Percentiles rank a stretch among this genome's conserved stretches.
Conservation (phyloP, 2,797 vertebrate genomes). For the Lithobates pipiens region DNA sequence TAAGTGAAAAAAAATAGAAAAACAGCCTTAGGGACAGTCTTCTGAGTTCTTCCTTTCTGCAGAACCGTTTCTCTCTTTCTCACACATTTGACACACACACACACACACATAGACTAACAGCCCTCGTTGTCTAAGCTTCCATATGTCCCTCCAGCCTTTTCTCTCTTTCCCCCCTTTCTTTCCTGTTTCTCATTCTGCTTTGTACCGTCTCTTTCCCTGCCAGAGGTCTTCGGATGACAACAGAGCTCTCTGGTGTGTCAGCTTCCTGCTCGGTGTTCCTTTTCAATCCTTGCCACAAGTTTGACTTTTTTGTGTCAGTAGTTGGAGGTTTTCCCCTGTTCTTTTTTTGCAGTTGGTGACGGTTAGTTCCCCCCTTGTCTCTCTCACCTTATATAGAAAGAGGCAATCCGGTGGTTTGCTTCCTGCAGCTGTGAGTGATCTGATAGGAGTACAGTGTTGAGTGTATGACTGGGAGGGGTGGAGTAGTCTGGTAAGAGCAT, state of each 20-base stretch:
- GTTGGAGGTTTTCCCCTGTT: slow-evolving; percentile 1
- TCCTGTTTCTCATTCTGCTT: neutral
- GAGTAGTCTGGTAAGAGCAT: slow-evolving; percentile 14
- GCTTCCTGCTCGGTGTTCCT: neutral
- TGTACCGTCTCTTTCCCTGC: slow-evolving; percentile 9
- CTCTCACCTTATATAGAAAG: slow-evolving; percentile 54
- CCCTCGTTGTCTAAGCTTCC: neutral
- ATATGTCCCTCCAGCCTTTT: neutral
- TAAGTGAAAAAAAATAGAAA: neutral
- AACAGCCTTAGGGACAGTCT: slow-evolving; percentile 11
- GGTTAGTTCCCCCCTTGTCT: neutral
- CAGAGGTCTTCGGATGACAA: slow-evolving; percentile 35
- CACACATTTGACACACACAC: neutral
- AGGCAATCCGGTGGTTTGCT: slow-evolving; percentile 5
- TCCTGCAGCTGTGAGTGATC: slow-evolving; percentile 8
- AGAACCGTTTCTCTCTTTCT: neutral
- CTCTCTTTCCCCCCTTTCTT: neutral
- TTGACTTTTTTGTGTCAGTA: slow-evolving; percentile 9
- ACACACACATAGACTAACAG: neutral
- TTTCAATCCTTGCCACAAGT: slow-evolving; percentile 21
- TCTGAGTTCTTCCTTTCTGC: neutral
- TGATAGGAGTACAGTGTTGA: slow-evolving; percentile 34
- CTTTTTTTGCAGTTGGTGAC: slow-evolving; percentile 19
- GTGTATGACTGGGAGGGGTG: slow-evolving; percentile 48
- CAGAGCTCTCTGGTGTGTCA: neutral